Evolutionary conservation across 1,140 invertebrate genomes (phyloP).

Genomic region (Zaprionus vittiger): DNA sequence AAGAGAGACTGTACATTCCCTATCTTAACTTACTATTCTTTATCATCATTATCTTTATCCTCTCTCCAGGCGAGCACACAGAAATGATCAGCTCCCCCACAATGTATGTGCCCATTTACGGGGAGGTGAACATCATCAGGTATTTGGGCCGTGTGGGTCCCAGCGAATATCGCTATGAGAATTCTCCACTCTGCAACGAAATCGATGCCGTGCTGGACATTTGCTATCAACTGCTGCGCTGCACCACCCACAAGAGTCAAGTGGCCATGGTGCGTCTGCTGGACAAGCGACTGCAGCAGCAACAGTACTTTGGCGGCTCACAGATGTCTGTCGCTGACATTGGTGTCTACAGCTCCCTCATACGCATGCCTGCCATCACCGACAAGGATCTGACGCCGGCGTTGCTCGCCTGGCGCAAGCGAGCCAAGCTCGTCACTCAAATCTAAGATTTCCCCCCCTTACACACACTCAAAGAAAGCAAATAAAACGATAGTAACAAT

Average conservation of each 20-base stretch:
- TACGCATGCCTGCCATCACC: slow-evolving; percentile 73
- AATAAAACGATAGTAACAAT: slow-evolving; percentile 28
- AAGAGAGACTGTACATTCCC: slow-evolving; percentile 9
- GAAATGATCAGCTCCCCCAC: slow-evolving; percentile 84
- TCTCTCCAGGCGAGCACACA: slow-evolving; percentile 72
- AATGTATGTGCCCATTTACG: slow-evolving; percentile 84
- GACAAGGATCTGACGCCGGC: slow-evolving; percentile 78
- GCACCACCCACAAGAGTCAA: slow-evolving; percentile 70
- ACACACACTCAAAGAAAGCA: slow-evolving; percentile 22
- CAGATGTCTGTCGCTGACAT: slow-evolving; percentile 80
- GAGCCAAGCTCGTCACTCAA: slow-evolving; percentile 68
- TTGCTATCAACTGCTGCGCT: slow-evolving; percentile 81
- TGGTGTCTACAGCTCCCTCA: slow-evolving; percentile 77
- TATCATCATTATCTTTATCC: background rate
- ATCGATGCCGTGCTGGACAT: slow-evolving; percentile 81
- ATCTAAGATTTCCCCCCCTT: slow-evolving; percentile 48
- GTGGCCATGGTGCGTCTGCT: slow-evolving; percentile 71
- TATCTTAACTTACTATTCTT: background rate
- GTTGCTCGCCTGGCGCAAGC: slow-evolving; percentile 71
- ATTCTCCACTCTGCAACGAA: slow-evolving; percentile 73
- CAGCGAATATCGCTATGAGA: slow-evolving; percentile 73
- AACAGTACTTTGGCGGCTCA: slow-evolving; percentile 76
- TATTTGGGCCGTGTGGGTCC: slow-evolving; percentile 82
- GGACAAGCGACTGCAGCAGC: slow-evolving; percentile 70
- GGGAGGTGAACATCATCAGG: slow-evolving; percentile 81